Evolutionary conservation across 2,113 vertebrate species (phyloP), one percentile per base, ranked within the genome.

Genomic region (Scartelaos histophorus): DNA sequence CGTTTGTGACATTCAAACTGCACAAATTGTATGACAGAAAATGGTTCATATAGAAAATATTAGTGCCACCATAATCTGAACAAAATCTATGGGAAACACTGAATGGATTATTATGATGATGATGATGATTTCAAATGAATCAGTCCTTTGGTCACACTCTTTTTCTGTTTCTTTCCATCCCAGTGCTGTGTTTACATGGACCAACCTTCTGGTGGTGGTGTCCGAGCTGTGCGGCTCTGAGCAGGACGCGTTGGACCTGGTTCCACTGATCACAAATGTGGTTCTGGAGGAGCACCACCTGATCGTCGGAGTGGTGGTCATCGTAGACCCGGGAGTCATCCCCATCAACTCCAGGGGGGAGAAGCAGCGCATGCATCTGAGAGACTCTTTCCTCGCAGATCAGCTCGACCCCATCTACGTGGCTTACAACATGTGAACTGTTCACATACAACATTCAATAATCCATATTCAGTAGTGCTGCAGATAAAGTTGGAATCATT

Each of bases 131-230:
- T 29, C 2, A 38, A 38, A 38, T 38, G 35, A 38, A 38, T 38
- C 35, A 38, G 1, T 38, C 35, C 2, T 38, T 6, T 6, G 35
- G 7, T 9, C 5, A 10, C 38, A 43, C 38, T 43, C 38, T 10
- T 9, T 11, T 1, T 43, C 7, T 43, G 7, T 43, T 6, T 49
- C 13, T 16, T 1, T 54, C 53, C 0, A 67, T 5, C 24, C 5
- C 80, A 99, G 98, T 67, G 98, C 97, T 0, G 98, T 99, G 46
- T 99, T 99, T 94, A 98, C 96, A 0, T 99, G 98, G 98, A 99
- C 97, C 92, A 99, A 99, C 92, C 86, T 99, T 88, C 94, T 99
- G 11, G 98, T 99, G 91, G 97, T 98, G 74, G 98, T 99, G 29
- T 96, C 96, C 19, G 98, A 99, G 90, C 93, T 99, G 78, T 97